Base-by-base conservation (phyloP, 2,888 invertebrate genomes). In the Torymus auratus region DNA sequence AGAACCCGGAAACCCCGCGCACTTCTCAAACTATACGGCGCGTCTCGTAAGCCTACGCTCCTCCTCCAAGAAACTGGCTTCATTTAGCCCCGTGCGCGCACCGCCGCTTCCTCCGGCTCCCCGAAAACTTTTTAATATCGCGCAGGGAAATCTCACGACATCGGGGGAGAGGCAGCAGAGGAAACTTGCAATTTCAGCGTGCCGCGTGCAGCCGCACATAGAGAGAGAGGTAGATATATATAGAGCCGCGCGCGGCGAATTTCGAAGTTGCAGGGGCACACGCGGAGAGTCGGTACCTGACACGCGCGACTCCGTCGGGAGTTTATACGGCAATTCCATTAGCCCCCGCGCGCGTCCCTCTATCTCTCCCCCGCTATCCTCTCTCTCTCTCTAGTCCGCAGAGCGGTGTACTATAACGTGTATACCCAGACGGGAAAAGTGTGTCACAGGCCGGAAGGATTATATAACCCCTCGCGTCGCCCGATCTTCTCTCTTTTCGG, bases 101-200 rank as follows among this genome's bases (percentile, higher is more conserved):
- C 4, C 28, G 28, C 3, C 28, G 28, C 7, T 28, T 28, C 28
- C 68, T 20, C 23, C 13, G 55, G 13, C 15, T 23, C 28, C 28
- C 7, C 28, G 7, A 56, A 61, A 75, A 80, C 65, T 75, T 76
- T 76, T 71, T 75, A 80, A 80, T 71, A 75, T 75, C 60, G 28
- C 60, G 28, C 65, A 17, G 58, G 55, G 4, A 55, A 52, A 71
- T 67, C 28, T 65, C 28, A 28, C 68, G 17, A 53, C 20, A 50
- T 77, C 58, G 53, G 15, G 14, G 52, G 28, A 28, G 20, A 20
- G 20, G 20, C 20, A 20, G 64, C 12, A 50, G 53, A 12, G n/a
- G 53, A 68, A 68, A 73, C 50, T 72, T 61, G 53, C 28, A 55
- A 78, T 78, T 68, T 67, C 60, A 67, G 41, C 20, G 20, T 20